Percentiles rank a stretch among this genome's conserved stretches.
Evolutionary conservation across 1,140 invertebrate species (phyloP).

Genomic region (Neotoxoptera formosana): DNA sequence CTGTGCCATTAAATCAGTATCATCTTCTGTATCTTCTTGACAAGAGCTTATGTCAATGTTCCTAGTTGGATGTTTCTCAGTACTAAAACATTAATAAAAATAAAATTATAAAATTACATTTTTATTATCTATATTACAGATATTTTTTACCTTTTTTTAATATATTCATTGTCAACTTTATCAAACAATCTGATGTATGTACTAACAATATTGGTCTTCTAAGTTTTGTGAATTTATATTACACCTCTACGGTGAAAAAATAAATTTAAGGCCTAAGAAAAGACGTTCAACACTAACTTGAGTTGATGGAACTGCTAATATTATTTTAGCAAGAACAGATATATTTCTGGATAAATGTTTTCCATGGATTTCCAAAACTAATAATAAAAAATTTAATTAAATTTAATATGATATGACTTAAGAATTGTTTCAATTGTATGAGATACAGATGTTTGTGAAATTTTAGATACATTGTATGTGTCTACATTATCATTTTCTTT

Average conservation of each 20-base stretch:
- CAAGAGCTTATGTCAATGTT: too few species aligned
- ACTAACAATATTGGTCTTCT: background rate
- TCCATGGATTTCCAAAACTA: background rate
- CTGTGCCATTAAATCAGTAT: too few species aligned
- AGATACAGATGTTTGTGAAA: background rate
- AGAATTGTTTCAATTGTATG: background rate
- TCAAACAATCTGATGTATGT: background rate
- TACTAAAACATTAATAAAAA: too few species aligned
- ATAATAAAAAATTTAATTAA: too few species aligned
- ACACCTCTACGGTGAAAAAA: background rate
- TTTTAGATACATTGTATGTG: background rate
- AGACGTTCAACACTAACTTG: background rate
- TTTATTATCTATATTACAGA: too few species aligned
- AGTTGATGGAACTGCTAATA: background rate
- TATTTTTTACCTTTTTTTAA: too few species aligned
- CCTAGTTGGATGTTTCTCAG: too few species aligned
- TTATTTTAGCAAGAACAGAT: background rate
- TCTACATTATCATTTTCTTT: background rate
- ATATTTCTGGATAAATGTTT: background rate
- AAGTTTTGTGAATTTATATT: background rate
- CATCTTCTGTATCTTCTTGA: too few species aligned
- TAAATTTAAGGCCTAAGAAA: background rate
- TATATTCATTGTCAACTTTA: background rate
- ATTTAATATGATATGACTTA: background rate
- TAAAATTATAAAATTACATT: too few species aligned